A percentile compares a stretch with the other conserved stretches of the same genome.
Evolutionary conservation across 2,113 vertebrate species (phyloP).

Genomic region (Castor canadensis): DNA sequence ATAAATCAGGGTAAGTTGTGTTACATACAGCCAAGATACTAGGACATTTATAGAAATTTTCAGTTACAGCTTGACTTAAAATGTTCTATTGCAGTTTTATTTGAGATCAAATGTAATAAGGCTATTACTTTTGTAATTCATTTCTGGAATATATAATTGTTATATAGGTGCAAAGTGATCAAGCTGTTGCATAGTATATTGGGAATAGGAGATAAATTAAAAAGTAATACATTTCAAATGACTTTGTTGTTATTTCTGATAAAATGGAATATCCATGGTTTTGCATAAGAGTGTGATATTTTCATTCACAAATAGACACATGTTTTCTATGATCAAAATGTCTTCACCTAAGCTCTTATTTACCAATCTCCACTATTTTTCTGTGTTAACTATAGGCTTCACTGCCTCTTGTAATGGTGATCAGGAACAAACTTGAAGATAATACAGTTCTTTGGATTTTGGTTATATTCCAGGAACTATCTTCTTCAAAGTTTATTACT

Average conservation of each 20-base stretch:
- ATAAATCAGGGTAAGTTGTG: not conserved
- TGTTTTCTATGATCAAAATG: not conserved
- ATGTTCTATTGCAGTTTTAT: not conserved
- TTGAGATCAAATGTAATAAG: not conserved
- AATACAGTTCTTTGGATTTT: not conserved
- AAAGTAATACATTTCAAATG: not conserved
- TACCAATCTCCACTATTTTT: not conserved
- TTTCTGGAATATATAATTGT: not conserved
- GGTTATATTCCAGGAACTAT: not conserved
- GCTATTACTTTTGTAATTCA: not conserved
- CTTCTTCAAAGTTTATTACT: not conserved
- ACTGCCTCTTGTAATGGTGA: not conserved
- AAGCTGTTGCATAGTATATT: not conserved
- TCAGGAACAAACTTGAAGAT: not conserved
- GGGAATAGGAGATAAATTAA: not conserved
- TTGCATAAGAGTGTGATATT: not conserved
- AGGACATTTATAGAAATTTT: not conserved
- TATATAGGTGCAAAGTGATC: not conserved
- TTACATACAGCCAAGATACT: not conserved
- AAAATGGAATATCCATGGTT: too few relatives aligned
- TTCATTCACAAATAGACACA: not conserved
- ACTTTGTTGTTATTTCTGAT: not conserved
- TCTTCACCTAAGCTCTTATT: not conserved
- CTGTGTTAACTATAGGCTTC: not conserved
- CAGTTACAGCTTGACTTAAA: not conserved